Evolutionary conservation across 2,797 vertebrate species (phyloP), one percentile per base, ranked within the genome.

Genomic region (Glyptemys insculpta): DNA sequence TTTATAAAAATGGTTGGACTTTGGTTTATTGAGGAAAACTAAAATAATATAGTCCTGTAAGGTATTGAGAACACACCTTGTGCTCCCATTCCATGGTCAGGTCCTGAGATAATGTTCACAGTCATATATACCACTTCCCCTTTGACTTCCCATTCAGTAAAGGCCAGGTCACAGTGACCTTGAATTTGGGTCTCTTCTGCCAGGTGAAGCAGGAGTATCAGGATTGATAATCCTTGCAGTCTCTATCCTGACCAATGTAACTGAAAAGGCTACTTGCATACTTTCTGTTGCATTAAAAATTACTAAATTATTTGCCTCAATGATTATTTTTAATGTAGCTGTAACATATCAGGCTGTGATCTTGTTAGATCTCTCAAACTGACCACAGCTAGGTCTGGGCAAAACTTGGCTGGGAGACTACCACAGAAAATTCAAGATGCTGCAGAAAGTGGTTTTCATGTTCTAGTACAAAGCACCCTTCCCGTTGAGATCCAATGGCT

Each of bases 211-310:
- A 31, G n/a, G 85, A n/a, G 57, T 85, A 88, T 72, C 53, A 0
- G 0, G 49, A 87, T 94, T 91, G 78, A 84, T 25, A 88, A 72
- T 89, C 85, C 62, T 81, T 93, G 94, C 87, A 96, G 94, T 95
- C 91, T 96, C 50, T 92, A 89, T 95, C 92, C 80, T 96, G 94
- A 97, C 95, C 74, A 94, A 31, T 1, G 0, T 16, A 81, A 92
- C 54, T 81, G 76, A 65, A 96, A 97, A 90, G 85, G 72, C 90
- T 91, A 78, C 31, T 92, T 65, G 83, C n/a, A 89, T 94, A 83
- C 41, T 62, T 93, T 90, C 79, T 79, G 27, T 56, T 44, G 78
- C 65, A 72, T 41, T 37, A 34, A 34, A 72, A 72, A 37, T 72
- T 37, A 68, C 18, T 23, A 23, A 34, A 9, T 72, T 41, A 72